Base-by-base conservation (phyloP, 2,888 invertebrate species). In the Uropetala carovei region DNA sequence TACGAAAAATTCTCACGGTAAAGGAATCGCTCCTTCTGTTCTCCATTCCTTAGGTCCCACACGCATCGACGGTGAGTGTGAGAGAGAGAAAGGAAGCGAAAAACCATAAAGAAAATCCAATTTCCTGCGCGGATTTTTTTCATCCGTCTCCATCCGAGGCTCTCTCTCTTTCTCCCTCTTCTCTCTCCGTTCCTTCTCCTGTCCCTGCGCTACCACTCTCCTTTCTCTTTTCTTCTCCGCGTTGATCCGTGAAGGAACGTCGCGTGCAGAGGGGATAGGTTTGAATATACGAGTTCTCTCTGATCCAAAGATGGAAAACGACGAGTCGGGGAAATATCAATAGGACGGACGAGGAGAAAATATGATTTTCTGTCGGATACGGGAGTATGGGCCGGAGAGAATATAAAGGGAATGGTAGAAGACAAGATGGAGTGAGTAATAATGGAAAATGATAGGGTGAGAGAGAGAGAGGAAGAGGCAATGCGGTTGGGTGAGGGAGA, bases 51-150 rank as follows among this genome's bases (percentile, higher is more conserved):
- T 3, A 43, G 43, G 5, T 43, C 43, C 5, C 43, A 43, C 43
- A 3, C 43, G 43, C n/a, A n/a, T 43, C 43, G 1, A 43, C 43
- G 3, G 43, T 43, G 5, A 43, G 43, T n/a, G n/a, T n/a, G n/a
- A n/a, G n/a, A n/a, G n/a, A n/a, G n/a, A n/a, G n/a, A n/a, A n/a
- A 43, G 43, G 5, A 43, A 11, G 75, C 22, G 75, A 75, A 75
- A 75, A 75, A 75, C 13, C 75, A 27, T 75, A 75, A 75, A 75
- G 75, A 75, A 10, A 75, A 75, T 75, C 75, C 75, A 75, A 75
- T 75, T 75, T 75, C 75, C 75, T 75, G 68, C 5, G n/a, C 68
- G 22, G 75, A 27, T 10, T 75, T 22, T 75, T 75, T 27, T 75
- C 22, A 0, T 75, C 75, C 14, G 64, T 64, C n/a, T 14, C 60